phyloP scores from a whole-genome alignment of 2,113 vertebrate species.

The Astatoreochromis straeleni region DNA sequence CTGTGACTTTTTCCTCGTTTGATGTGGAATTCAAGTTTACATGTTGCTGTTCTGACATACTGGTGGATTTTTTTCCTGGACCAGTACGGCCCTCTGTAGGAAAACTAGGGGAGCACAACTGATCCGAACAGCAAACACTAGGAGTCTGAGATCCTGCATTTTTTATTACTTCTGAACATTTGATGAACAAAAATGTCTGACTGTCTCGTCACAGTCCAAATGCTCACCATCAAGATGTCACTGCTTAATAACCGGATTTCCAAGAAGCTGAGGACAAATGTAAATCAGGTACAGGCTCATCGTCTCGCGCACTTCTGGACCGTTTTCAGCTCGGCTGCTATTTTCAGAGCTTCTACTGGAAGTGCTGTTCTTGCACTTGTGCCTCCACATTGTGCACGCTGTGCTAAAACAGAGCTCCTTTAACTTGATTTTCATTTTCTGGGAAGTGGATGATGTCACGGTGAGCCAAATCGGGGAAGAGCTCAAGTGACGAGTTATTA shows the following conservation, averaged over 20 bases:
- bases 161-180: not conserved
- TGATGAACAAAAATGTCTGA: rapidly evolving
- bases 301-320: rapidly evolving
- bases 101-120: not conserved
- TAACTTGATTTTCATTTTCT: not conserved
- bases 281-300: not conserved
- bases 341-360: not conserved
- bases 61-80: not conserved
- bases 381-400: rapidly evolving
- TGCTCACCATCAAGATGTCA: not conserved
- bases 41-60: not conserved
- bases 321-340: not conserved
- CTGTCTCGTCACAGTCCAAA: not conserved
- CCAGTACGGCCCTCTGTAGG: not conserved
- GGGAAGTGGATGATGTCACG: not conserved
- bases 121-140: not conserved
- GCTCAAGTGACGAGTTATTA: not conserved
- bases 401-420: not conserved
- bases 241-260: not conserved
- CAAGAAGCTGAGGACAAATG: not conserved
- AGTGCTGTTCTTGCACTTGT: not conserved
- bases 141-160: not conserved
- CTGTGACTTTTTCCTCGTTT: not conserved
- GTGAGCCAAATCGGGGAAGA: not conserved
- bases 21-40: not conserved